A percentile compares a stretch with the other conserved stretches of the same genome.
Conservation (phyloP, 2,113 vertebrate genomes). For the Colinus virginianus region DNA sequence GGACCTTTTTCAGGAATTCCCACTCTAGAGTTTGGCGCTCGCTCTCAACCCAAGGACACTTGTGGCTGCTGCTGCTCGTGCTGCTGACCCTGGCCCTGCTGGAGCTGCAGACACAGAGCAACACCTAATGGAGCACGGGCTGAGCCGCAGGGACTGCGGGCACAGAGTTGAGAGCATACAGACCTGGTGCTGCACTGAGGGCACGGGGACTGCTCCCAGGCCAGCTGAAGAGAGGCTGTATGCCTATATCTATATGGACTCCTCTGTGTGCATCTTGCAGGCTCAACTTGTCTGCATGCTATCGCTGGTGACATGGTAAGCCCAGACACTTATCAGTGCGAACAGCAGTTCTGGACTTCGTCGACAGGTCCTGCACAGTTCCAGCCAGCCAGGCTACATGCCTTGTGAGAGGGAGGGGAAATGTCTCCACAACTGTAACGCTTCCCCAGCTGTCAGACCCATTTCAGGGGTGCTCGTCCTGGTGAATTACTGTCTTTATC, state of each 20-base stretch:
- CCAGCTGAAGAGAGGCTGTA: rapidly evolving
- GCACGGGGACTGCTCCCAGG: neutral
- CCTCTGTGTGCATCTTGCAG: rapidly evolving
- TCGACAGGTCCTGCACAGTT: neutral
- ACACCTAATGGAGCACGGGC: neutral
- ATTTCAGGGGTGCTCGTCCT: neutral
- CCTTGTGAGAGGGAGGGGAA: rapidly evolving
- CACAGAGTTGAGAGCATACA: rapidly evolving
- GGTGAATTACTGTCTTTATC: neutral
- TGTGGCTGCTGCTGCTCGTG: neutral
- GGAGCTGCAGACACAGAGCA: neutral
- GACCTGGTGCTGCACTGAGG: neutral
- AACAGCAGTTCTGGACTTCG: neutral
- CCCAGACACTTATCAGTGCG: neutral
- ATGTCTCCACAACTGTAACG: neutral
- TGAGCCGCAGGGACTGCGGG: rapidly evolving
- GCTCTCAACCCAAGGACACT: slow-evolving; percentile 24
- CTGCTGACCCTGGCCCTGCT: rapidly evolving
- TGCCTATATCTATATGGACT: neutral
- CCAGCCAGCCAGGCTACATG: neutral
- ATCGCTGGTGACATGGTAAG: rapidly evolving
- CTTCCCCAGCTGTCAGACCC: neutral
- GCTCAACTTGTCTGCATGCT: neutral
- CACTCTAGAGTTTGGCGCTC: neutral
- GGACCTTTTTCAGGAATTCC: slow-evolving; percentile 57